Evolutionary conservation across 2,113 vertebrate species (phyloP), one percentile per base, ranked within the genome.

Genomic region (Maccullochella peelii): DNA sequence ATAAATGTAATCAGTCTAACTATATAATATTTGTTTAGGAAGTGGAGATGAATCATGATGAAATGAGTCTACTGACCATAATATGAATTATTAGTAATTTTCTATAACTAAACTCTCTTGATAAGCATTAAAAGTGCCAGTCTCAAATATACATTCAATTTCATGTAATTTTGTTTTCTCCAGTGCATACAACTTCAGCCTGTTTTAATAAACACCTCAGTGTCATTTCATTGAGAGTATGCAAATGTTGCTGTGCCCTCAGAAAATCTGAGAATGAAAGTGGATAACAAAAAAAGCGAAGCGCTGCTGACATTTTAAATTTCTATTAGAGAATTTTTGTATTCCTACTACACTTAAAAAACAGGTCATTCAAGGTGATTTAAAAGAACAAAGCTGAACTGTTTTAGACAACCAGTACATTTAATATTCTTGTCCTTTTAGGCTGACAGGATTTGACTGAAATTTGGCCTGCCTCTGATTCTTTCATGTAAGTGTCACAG

Each of bases 401-500:
- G 42, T 70, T 68, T 59, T 27, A 55, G 49, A 73, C 30, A 69
- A 62, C 14, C 40, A 5, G 40, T 23, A 44, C 15, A 50, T 84
- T 84, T 75, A 49, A 75, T 57, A 72, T 71, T 77, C 42, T 58
- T n/a, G 15, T 36, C 0, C 23, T 73, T 14, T 52, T 8, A 21
- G 30, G 49, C 44, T 77, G 67, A 55, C 21, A 69, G 40, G 7
- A 9, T 84, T 66, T 38, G 33, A 47, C 27, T 77, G 38, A 73
- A 72, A 68, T 76, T n/a, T 33, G 40, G 14, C 52, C 69, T 10
- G 1, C 59, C 25, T 63, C 25, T 49, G 15, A 49, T 1, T 66
- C 30, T 77, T 79, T 83, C 9, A 54, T 55, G 50, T 59, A 47
- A 57, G 12, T 18, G 54, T 33, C 59, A 18, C 42, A 16, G 47